Evolutionary conservation across 1,140 invertebrate genomes (phyloP).

Genomic region (Mycetomoellerius zeteki): DNA sequence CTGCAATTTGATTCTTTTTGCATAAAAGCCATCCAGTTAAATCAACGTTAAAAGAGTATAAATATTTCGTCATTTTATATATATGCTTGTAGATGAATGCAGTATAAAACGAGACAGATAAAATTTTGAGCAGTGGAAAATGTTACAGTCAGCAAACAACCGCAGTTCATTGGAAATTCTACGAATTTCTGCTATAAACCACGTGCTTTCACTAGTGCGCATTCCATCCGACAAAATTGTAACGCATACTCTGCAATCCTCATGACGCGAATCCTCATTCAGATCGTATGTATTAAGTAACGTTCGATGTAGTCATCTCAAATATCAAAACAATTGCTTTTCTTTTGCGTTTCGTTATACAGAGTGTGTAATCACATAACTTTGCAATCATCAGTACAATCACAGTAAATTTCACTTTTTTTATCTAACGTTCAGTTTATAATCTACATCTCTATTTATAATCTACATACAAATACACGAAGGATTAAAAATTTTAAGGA

Average conservation of each 20-base stretch:
- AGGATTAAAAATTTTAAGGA: neutral
- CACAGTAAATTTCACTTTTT: neutral
- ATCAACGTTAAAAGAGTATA: neutral
- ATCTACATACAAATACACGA: neutral
- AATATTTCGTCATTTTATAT: constrained; percentile 14
- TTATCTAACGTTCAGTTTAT: neutral
- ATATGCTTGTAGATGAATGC: neutral
- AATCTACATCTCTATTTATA: neutral
- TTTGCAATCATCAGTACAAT: too few relatives aligned
- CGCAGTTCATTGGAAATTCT: constrained; percentile 45
- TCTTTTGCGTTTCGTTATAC: neutral
- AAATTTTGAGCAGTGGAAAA: constrained; percentile 27
- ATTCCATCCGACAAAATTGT: constrained; percentile 55
- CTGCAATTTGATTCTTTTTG: neutral
- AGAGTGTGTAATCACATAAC: too few relatives aligned
- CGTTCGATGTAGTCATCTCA: neutral
- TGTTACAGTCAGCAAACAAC: constrained; percentile 44
- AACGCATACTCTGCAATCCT: constrained; percentile 45
- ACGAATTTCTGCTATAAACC: constrained; percentile 44
- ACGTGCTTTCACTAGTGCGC: constrained; percentile 1
- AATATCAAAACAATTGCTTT: constrained; percentile 18
- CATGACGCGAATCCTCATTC: constrained; percentile 45
- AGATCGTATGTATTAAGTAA: constrained; percentile 8
- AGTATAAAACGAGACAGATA: neutral
- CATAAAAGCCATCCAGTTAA: constrained; percentile 20